Evolutionary conservation across 1,140 invertebrate genomes (phyloP).

Genomic region (Frieseomelitta varia): DNA sequence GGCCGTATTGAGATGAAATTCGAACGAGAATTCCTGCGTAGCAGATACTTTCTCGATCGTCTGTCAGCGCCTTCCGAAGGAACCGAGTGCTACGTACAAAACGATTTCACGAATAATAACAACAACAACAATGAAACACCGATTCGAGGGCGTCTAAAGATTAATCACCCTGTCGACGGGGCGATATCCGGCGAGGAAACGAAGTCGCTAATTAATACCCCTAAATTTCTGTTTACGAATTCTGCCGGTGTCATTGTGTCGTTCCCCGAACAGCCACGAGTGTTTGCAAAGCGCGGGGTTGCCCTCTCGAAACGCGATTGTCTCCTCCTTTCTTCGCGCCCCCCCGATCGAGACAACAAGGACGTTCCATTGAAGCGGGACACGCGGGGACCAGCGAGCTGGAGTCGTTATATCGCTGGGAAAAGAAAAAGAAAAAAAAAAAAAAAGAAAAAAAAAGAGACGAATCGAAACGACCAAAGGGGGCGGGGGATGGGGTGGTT

Average conservation of each 20-base stretch:
- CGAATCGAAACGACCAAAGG: slow-evolving; percentile 55
- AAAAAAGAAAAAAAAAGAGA: slow-evolving; percentile 17
- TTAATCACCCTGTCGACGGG: neutral
- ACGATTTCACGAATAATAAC: neutral
- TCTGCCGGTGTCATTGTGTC: neutral
- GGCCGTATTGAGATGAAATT: no score
- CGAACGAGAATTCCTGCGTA: neutral
- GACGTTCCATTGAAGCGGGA: slow-evolving; percentile 29
- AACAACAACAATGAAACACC: no score
- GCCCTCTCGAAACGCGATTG: slow-evolving; percentile 39
- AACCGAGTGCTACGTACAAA: neutral
- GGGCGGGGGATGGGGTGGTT: neutral
- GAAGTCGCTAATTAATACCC: slow-evolving; percentile 12
- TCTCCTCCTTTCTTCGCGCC: neutral
- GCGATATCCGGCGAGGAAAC: neutral
- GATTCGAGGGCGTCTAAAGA: neutral
- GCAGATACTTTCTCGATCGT: neutral
- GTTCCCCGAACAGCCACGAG: neutral
- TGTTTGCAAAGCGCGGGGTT: neutral
- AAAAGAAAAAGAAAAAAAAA: no score
- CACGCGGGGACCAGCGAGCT: slow-evolving; percentile 50
- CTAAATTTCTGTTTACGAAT: neutral
- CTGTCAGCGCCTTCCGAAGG: neutral
- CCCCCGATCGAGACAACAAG: neutral
- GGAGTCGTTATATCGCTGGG: slow-evolving; percentile 54